Percentiles rank a stretch among this genome's conserved stretches.
Evolutionary conservation across 2,888 invertebrate genomes (phyloP).

Genomic region (Dorcus hopei): DNA sequence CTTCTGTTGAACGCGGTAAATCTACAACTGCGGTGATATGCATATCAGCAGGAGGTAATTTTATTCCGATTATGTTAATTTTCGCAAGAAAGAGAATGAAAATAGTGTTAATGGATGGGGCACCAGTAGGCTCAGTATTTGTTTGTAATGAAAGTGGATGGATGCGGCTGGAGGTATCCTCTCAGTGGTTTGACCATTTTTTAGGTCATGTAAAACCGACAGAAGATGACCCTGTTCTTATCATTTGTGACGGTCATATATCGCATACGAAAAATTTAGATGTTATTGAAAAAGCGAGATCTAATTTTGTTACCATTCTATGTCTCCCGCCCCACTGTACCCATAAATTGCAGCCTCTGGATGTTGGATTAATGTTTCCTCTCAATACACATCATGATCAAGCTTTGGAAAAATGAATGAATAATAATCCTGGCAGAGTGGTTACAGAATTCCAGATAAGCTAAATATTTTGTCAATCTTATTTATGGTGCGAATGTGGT

Average conservation of each 20-base stretch:
- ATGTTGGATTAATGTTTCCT: slow-evolving; percentile 12
- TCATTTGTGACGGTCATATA: slow-evolving; percentile 40
- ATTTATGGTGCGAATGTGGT: no score
- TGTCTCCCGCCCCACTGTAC: slow-evolving; percentile 36
- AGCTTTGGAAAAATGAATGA: no score
- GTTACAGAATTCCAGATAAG: no score
- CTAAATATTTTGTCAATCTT: no score
- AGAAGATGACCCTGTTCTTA: slow-evolving; percentile 33
- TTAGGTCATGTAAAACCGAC: slow-evolving; percentile 31
- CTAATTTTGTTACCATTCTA: slow-evolving; percentile 34
- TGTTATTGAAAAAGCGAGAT: slow-evolving; percentile 28
- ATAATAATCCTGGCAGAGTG: no score
- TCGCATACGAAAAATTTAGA: slow-evolving; percentile 37
- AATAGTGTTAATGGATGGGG: slow-evolving; percentile 29
- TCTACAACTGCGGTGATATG: slow-evolving; percentile 10
- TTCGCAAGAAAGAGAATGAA: slow-evolving; percentile 15
- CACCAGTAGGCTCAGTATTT: slow-evolving; percentile 31
- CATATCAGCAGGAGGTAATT: slow-evolving; percentile 19
- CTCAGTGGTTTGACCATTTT: slow-evolving; percentile 44
- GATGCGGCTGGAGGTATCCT: slow-evolving; percentile 38
- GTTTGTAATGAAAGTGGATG: slow-evolving; percentile 30
- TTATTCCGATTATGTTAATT: slow-evolving; percentile 17
- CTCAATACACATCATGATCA: no score
- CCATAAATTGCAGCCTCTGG: slow-evolving; percentile 34
- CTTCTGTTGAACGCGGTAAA: slow-evolving; percentile 32